Evolutionary conservation across 2,113 vertebrate genomes (phyloP).

Genomic region (Phoenicopterus ruber): DNA sequence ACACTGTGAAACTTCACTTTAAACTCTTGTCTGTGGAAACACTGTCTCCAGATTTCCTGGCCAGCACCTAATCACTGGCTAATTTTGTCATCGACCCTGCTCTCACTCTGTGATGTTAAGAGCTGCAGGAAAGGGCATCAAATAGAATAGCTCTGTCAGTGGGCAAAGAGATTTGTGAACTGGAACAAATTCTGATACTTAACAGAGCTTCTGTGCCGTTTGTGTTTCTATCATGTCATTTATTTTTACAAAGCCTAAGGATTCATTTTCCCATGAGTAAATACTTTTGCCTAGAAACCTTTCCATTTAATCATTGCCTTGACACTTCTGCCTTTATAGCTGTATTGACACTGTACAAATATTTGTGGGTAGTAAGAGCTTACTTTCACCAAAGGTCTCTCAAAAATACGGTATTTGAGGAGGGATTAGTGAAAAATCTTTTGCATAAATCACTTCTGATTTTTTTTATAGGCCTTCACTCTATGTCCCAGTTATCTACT

Average conservation of each 20-base stretch:
- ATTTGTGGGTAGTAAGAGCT: background rate
- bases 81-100: background rate
- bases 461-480: background rate
- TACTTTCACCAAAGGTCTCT: background rate
- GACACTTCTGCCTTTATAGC: background rate
- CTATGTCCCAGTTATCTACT: background rate
- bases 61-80: background rate
- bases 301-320: background rate
- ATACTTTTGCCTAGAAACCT: background rate
- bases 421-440: background rate
- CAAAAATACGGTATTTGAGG: background rate
- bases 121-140: background rate
- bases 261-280: constrained; percentile 16
- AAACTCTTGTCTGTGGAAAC: background rate
- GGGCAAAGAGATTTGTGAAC: background rate
- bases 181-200: background rate
- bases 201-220: background rate
- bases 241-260: background rate
- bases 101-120: background rate
- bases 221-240: background rate
- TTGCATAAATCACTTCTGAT: background rate
- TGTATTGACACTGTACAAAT: background rate
- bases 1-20: background rate
- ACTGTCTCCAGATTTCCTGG: background rate
- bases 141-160: background rate